These are phyloP conservation scores for Xerus rutilus DNA, from an alignment of 2,797 vertebrate genomes.

Conservation along the genomic window DNA sequence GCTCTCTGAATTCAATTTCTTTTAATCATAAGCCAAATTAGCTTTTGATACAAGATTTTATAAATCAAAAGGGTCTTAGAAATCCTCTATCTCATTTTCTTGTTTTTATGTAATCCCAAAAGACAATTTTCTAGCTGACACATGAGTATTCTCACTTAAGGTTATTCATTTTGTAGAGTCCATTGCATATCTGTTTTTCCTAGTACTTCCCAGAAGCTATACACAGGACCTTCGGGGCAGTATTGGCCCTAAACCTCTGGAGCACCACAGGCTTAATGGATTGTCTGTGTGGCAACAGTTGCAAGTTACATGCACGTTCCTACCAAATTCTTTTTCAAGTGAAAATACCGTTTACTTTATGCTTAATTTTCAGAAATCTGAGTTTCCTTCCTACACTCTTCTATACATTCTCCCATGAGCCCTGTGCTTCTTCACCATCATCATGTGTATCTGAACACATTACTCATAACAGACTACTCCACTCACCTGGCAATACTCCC, in stretches of 20 bases:
- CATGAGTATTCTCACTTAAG: background rate
- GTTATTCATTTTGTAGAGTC: background rate
- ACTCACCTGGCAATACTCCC: background rate
- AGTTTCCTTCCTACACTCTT: background rate
- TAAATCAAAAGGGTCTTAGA: background rate
- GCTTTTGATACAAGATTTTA: background rate
- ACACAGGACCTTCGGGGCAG: background rate
- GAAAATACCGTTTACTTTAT: background rate
- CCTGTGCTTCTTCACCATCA: background rate
- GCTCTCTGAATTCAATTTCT: background rate
- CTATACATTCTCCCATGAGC: background rate
- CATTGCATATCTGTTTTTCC: background rate
- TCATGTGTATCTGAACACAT: background rate
- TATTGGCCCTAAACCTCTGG: too few species aligned
- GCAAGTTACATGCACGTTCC: background rate
- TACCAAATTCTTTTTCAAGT: background rate
- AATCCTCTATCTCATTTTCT: background rate
- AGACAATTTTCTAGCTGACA: background rate
- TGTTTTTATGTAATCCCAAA: background rate
- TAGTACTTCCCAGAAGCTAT: background rate
- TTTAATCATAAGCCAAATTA: background rate
- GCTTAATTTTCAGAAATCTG: background rate
- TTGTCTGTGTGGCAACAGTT: background rate
- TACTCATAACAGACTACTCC: background rate
- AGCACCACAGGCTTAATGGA: background rate